Conservation (phyloP, 2,113 vertebrate species). For the Oenanthe melanoleuca region DNA sequence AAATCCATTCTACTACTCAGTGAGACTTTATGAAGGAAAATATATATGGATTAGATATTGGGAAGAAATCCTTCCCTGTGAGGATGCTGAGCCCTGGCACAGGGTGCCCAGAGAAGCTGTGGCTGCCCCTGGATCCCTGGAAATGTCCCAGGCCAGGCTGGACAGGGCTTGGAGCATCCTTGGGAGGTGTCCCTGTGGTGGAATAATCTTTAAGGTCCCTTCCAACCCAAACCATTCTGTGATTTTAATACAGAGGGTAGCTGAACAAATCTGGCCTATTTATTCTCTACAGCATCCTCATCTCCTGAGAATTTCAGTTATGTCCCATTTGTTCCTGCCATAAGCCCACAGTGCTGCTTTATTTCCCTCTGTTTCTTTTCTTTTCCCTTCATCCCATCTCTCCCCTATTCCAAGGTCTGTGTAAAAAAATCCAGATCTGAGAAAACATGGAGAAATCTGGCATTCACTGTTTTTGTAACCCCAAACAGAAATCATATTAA, state of each 20-base stretch:
- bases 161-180: accelerated
- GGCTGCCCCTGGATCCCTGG: neutral
- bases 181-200: neutral
- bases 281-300: neutral
- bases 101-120: neutral
- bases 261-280: neutral
- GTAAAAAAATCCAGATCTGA: neutral
- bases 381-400: neutral
- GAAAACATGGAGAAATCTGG: neutral
- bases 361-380: neutral
- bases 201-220: neutral
- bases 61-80: neutral
- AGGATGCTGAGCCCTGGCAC: neutral
- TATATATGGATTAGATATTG: neutral
- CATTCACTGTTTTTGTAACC: neutral
- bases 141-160: neutral
- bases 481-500: neutral
- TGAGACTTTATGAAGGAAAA: neutral
- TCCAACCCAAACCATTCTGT: neutral
- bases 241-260: neutral
- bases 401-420: neutral
- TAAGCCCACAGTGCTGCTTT: neutral
- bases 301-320: neutral
- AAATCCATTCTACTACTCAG: neutral
- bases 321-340: neutral